A percentile compares a stretch with the other conserved stretches of the same genome.
Evolutionary conservation across 1,140 invertebrate species (phyloP).

Genomic region (Zaprionus lachaisei): DNA sequence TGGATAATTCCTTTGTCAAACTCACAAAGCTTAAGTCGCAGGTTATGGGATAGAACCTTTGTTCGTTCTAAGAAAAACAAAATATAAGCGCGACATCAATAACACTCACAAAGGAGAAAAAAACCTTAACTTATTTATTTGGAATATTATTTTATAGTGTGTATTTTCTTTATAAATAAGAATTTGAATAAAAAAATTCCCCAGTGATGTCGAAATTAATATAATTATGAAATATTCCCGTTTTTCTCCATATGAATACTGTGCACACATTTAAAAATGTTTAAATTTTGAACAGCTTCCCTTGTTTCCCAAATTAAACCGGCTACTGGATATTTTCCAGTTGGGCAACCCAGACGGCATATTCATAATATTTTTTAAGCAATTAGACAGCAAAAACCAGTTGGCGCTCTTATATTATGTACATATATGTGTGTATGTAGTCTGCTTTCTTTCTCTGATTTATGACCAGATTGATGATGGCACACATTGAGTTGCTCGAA

Average conservation of each 20-base stretch:
- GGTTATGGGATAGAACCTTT: constrained; percentile 13
- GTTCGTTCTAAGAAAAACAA: constrained; percentile 7
- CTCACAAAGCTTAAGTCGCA: background rate
- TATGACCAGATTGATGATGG: constrained; percentile 67
- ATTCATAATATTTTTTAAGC: constrained; percentile 51
- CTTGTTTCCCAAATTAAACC: background rate
- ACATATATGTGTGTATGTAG: constrained; percentile 1
- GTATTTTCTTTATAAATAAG: constrained; percentile 22
- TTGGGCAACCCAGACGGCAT: background rate
- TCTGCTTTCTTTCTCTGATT: constrained; percentile 55
- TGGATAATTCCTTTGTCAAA: constrained; percentile 7
- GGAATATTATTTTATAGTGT: background rate
- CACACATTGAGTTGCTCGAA: constrained; percentile 45
- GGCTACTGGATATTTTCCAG: background rate
- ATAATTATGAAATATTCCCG: constrained; percentile 69
- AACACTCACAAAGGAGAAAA: no score
- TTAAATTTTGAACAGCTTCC: background rate
- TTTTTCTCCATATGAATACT: background rate
- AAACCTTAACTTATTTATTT: no score
- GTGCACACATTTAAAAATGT: background rate
- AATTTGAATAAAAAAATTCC: constrained; percentile 18
- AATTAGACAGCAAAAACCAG: no score
- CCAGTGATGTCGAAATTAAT: constrained; percentile 42
- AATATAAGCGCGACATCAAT: background rate
- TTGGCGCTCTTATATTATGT: no score